Base-by-base conservation (phyloP, 2,888 invertebrate genomes). In the Caenorhabditis angaria region DNA sequence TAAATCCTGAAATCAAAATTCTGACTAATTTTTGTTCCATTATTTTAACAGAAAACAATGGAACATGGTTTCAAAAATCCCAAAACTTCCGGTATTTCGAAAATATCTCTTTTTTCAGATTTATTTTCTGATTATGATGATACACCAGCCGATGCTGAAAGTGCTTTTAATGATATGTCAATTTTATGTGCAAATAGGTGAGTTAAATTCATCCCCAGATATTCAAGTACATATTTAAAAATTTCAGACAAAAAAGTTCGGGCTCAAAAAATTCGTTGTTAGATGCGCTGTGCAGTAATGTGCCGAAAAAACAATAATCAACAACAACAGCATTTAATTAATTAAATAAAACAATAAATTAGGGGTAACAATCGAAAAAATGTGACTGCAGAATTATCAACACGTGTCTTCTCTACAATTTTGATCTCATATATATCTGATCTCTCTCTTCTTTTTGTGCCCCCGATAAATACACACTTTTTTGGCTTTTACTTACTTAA, bases 121-220 rank as follows among this genome's bases (percentile, higher is more conserved):
- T 41, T 41, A 41, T 41, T 41, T 41, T 5, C 41, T 41, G 41
- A 41, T 41, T 41, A 41, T 41, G 41, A 41, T 41, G 41, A 41
- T 41, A 41, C 41, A 18, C 41, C 41, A 18, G 14, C 41, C 14
- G 41, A 41, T 41, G 41, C 41, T 5, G 41, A 41, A 41, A 41
- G 18, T 6, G 18, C 41, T 18, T 41, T 41, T 14, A 41, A 41
- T 41, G 41, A 41, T 41, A 41, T 41, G 41, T 41, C 41, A 41
- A 41, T 41, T 18, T 14, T 41, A 41, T 41, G 41, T 41, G 41
- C 41, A 18, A 41, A 41, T 41, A 41, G 41, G 41, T 41, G 18
- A 12, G 3, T 41, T 5, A 12, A 12, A 12, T 10, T 41, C 41
- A 41, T 18, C 10, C 10, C 8, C 14, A 3, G 10, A 12, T 18